Percentiles rank a stretch among this genome's conserved stretches.
These are phyloP conservation scores for Anthopleura xanthogrammica DNA, from an alignment of 92 coral and sea anemone species.

Conservation along the genomic window DNA sequence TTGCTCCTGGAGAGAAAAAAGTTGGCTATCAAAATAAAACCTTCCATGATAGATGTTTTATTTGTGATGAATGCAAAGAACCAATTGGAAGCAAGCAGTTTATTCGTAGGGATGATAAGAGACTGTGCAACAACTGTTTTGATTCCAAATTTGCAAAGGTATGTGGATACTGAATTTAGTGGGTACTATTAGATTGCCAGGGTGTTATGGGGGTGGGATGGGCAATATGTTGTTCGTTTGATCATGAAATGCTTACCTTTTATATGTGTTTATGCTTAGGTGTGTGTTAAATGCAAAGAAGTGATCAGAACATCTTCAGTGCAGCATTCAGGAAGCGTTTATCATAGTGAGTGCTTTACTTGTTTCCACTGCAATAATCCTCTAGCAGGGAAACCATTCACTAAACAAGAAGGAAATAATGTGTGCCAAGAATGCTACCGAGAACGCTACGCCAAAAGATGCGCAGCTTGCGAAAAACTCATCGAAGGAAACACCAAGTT, in stretches of 20 bases:
- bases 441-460: constrained; percentile 78
- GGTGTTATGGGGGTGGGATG: no score
- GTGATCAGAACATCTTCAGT: constrained; percentile 84
- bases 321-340: constrained; percentile 77
- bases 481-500: constrained; percentile 97
- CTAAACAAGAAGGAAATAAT: constrained; percentile 82
- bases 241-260: no score
- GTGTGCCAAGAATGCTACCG: constrained; percentile 95
- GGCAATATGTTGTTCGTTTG: not conserved
- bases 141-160: constrained; percentile 89
- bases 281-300: constrained; percentile 73
- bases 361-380: constrained; percentile 77
- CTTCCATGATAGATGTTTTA: constrained; percentile 88
- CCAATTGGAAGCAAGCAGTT: constrained; percentile 98
- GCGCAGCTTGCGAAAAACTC: constrained; percentile 73
- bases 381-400: constrained; percentile 95
- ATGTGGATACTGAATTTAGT: not conserved
- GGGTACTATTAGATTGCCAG: not conserved
- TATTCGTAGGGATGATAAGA: constrained; percentile 84
- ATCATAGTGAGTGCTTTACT: constrained; percentile 84
- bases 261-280: constrained; percentile 39
- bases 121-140: constrained; percentile 87
- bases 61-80: constrained; percentile 83
- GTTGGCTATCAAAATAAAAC: constrained; percentile 94
- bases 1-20: constrained; percentile 89